phyloP scores from a whole-genome alignment of 1,140 invertebrate genomes.

The Hyles vespertilio region DNA sequence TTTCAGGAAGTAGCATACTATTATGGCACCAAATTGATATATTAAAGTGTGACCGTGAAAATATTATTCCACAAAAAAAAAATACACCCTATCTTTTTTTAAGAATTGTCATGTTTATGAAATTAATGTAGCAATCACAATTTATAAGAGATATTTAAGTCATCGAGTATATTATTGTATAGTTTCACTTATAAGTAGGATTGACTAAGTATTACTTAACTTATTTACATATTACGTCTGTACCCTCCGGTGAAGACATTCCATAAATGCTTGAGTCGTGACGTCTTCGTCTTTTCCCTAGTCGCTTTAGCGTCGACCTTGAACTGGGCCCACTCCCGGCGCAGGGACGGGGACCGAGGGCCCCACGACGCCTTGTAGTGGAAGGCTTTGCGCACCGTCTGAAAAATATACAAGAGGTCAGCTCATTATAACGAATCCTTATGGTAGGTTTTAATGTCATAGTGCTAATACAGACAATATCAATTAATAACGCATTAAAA shows the following conservation, averaged over 20 bases:
- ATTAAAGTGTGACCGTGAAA: too few relatives aligned
- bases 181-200: too few relatives aligned
- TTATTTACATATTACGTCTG: constrained; percentile 6
- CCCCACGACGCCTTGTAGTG: constrained; percentile 77
- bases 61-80: too few relatives aligned
- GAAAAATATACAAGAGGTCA: constrained; percentile 15
- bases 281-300: constrained; percentile 19
- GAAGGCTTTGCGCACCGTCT: constrained; percentile 74
- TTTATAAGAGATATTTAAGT: neutral
- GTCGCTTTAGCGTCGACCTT: constrained; percentile 61
- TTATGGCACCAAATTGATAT: too few relatives aligned
- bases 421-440: neutral
- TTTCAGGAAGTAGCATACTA: too few relatives aligned
- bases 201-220: too few relatives aligned
- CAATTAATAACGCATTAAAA: too few relatives aligned
- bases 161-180: too few relatives aligned
- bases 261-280: constrained; percentile 35
- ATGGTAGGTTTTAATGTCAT: too few relatives aligned
- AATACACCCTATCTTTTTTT: too few relatives aligned
- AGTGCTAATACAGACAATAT: neutral
- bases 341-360: constrained; percentile 72
- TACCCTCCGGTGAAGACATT: constrained; percentile 41
- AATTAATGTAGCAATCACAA: too few relatives aligned
- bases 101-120: too few relatives aligned
- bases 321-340: constrained; percentile 75